A percentile compares a stretch with the other conserved stretches of the same genome.
phyloP scores from a whole-genome alignment of 1,140 invertebrate species.

The Mya arenaria region DNA sequence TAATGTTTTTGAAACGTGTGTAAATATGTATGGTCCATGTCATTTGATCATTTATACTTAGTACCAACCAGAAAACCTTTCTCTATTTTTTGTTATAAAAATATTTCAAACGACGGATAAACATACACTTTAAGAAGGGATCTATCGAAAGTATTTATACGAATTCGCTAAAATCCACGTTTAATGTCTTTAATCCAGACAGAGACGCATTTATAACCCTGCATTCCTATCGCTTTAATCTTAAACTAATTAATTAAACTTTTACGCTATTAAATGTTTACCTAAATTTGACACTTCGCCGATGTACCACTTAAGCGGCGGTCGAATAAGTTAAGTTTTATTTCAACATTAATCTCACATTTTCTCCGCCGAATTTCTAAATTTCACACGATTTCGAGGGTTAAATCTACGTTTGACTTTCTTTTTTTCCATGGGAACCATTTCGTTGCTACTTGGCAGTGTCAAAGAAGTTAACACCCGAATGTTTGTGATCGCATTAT shows the following conservation, averaged over 20 bases:
- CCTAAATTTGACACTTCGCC: background rate
- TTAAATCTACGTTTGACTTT: background rate
- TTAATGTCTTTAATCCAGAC: too few species aligned
- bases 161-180: too few species aligned
- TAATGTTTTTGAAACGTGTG: too few species aligned
- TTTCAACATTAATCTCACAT: background rate
- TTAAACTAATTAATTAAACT: slow-evolving; percentile 1
- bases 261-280: background rate
- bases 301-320: background rate
- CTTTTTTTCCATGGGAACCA: slow-evolving; percentile 13
- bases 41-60: too few species aligned
- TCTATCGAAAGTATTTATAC: too few species aligned
- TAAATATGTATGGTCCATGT: too few species aligned
- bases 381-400: background rate
- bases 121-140: too few species aligned
- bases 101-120: too few species aligned
- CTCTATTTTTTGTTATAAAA: too few species aligned
- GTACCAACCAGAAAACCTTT: too few species aligned
- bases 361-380: background rate
- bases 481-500: background rate
- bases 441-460: background rate
- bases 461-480: slow-evolving; percentile 35
- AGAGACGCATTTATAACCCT: too few species aligned
- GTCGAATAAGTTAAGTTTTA: background rate
- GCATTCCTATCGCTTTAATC: background rate